phyloP scores from a whole-genome alignment of 2,797 vertebrate genomes.

The Thamnophis elegans region DNA sequence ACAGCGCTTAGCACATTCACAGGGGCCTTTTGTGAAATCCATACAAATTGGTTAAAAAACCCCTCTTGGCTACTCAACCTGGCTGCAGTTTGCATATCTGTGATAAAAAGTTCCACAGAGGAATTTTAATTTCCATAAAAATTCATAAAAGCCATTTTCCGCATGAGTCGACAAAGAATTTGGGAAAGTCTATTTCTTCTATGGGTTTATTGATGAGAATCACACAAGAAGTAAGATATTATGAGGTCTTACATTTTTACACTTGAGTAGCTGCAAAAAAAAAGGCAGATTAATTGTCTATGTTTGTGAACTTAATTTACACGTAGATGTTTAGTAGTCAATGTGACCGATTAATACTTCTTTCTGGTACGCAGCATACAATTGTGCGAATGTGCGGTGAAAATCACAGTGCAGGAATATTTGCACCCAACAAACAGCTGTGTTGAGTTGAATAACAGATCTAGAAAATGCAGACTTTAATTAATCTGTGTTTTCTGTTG shows the following conservation, averaged over 20 bases:
- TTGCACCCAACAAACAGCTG: slow-evolving; percentile 65
- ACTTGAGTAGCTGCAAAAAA: background rate
- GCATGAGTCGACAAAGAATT: background rate
- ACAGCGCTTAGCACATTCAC: background rate
- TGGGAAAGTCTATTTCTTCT: background rate
- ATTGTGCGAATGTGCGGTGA: slow-evolving; percentile 49
- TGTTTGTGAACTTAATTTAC: slow-evolving; percentile 11
- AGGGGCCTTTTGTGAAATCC: background rate
- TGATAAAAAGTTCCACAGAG: background rate
- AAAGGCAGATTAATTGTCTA: background rate
- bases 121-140: background rate
- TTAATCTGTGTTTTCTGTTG: slow-evolving; percentile 78
- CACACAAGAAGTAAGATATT: background rate
- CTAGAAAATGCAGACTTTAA: slow-evolving; percentile 78
- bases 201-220: background rate
- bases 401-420: slow-evolving; percentile 70
- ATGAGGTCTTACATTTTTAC: background rate
- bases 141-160: background rate
- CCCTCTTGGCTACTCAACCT: background rate
- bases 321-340: slow-evolving; percentile 17
- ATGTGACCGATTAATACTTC: slow-evolving; percentile 45
- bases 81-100: background rate
- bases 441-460: slow-evolving; percentile 77
- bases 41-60: background rate
- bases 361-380: slow-evolving; percentile 44